Base-by-base conservation (phyloP, 2,888 invertebrate species). In the Himalopsyche kuldschensis region DNA sequence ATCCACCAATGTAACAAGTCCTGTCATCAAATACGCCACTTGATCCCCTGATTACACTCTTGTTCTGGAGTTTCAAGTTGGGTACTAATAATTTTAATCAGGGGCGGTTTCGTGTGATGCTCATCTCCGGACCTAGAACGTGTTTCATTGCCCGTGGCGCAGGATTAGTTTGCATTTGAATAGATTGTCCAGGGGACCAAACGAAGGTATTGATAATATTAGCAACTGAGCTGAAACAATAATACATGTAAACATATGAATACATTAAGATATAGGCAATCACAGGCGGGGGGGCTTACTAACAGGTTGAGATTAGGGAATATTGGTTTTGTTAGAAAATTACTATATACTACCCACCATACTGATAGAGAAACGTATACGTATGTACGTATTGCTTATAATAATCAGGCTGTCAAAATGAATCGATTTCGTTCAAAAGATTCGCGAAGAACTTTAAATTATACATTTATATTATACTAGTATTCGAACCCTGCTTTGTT, bases 91-190 rank as follows among this genome's bases (percentile, higher is more conserved):
- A 55, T 55, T 55, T 55, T 55, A 55, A 55, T 55, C 55, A 55
- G 24, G 55, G 55, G 55, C 10, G 24, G n/a, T 20, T 10, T 55
- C 20, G 24, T 8, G 55, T 55, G 55, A 55, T 55, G 20, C 55
- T 20, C 6, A 55, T 55, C 55, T 69, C 30, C 69, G 80, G 75
- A 79, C 79, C 69, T 31, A 47, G 85, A 77, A 85, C 86, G 86
- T 86, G 86, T 85, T 84, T 82, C 81, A 41, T 75, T 75, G 81
- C 81, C 63, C 31, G 69, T 46, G 75, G 79, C 82, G 47, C 32
- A 77, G 82, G 86, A 86, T 86, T 86, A 86, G 80, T 84, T 80
- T 41, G 82, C 85, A 86, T 86, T 86, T 86, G 86, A 86, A 86
- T 85, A 85, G 83, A 83, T 24, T 55, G 55, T 81, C 82, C 81